Evolutionary conservation across 1,140 invertebrate genomes (phyloP).

Genomic region (Aphis craccivora): DNA sequence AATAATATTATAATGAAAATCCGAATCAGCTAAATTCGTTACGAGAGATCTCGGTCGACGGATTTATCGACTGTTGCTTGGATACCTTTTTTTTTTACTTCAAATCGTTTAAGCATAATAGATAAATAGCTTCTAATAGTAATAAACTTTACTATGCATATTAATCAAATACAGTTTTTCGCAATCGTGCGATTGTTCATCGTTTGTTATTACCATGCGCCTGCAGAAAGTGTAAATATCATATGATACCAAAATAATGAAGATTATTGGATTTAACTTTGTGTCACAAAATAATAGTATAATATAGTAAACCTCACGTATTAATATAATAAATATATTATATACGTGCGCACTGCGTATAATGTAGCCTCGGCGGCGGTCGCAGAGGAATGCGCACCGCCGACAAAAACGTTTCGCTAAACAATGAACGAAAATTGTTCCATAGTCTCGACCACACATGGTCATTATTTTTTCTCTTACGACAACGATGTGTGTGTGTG

Average conservation of each 20-base stretch:
- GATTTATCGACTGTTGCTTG: background rate
- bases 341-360: background rate
- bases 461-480: slow-evolving; percentile 25
- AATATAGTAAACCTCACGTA: background rate
- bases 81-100: background rate
- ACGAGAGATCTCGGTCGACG: background rate
- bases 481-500: background rate
- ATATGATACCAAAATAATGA: background rate
- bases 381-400: background rate
- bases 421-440: slow-evolving; percentile 29
- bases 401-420: slow-evolving; percentile 1
- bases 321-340: background rate
- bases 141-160: background rate
- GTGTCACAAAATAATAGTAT: background rate
- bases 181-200: background rate
- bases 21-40: background rate
- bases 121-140: background rate
- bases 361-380: background rate
- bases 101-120: background rate
- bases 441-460: slow-evolving; percentile 31
- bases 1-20: background rate
- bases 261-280: background rate
- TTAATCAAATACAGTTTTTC: background rate
- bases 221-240: background rate
- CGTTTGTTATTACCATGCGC: background rate